Evolutionary conservation across 2,797 vertebrate species (phyloP).

Genomic region (Pangasius larnaudii): DNA sequence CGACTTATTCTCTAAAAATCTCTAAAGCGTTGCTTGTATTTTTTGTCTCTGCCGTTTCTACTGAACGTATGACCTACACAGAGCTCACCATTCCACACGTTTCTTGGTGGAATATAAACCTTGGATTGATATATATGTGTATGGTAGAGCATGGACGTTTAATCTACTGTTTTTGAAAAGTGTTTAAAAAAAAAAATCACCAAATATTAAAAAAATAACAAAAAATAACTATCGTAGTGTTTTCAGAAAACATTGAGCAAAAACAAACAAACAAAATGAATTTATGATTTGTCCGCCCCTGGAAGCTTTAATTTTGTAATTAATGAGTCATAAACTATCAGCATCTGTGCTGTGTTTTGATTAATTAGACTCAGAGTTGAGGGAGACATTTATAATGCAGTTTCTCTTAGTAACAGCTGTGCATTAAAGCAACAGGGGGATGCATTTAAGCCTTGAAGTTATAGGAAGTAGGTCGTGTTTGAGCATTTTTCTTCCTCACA

Average conservation of each 20-base stretch:
- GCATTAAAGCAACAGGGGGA: not conserved
- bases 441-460: not conserved
- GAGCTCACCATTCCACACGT: not conserved
- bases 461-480: not conserved
- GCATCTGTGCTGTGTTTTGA: not conserved
- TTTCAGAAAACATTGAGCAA: not conserved
- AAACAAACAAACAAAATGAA: not conserved
- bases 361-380: not conserved
- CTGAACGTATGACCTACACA: not conserved
- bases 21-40: not conserved
- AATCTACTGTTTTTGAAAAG: not conserved
- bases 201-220: not conserved
- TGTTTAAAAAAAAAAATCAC: not conserved
- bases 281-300: not conserved
- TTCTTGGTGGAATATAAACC: not conserved
- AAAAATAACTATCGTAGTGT: not conserved
- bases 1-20: not conserved
- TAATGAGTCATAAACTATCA: not conserved
- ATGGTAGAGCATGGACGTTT: not conserved
- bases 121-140: not conserved
- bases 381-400: not conserved
- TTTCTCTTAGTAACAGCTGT: not conserved
- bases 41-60: not conserved
- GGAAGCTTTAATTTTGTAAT: not conserved
- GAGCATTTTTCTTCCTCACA: not conserved